Conservation (phyloP, 2,888 invertebrate genomes). For the Apomyelois bistriatella region DNA sequence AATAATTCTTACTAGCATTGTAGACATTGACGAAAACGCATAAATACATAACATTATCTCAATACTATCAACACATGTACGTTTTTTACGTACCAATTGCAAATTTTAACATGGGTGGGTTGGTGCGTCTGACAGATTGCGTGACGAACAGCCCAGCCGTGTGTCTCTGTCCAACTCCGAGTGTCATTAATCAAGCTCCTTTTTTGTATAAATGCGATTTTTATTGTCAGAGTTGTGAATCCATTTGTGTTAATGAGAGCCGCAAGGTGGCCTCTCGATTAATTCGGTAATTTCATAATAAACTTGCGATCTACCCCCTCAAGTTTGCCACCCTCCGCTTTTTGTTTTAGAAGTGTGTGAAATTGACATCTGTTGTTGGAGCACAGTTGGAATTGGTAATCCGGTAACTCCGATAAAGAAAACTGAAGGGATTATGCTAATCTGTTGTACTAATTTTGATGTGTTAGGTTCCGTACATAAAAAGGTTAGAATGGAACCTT, state of each 20-base stretch:
- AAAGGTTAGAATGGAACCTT: too few relatives aligned
- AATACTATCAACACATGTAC: neutral
- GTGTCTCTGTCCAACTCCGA: constrained; percentile 19
- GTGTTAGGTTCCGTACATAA: neutral
- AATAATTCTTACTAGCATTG: neutral
- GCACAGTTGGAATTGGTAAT: neutral
- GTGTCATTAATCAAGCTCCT: constrained; percentile 67
- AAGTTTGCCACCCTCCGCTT: constrained; percentile 9
- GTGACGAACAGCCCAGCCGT: constrained; percentile 13
- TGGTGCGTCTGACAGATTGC: constrained; percentile 2
- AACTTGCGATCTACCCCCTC: constrained; percentile 9
- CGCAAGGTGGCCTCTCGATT: constrained; percentile 65
- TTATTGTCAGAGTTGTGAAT: constrained; percentile 63
- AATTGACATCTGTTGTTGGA: constrained; percentile 4
- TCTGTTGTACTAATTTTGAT: neutral
- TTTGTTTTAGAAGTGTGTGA: constrained; percentile 13
- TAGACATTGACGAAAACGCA: neutral
- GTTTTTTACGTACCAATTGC: neutral
- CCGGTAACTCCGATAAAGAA: neutral
- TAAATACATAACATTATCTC: neutral
- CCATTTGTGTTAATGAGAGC: constrained; percentile 69
- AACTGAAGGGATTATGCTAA: neutral
- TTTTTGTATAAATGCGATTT: constrained; percentile 72
- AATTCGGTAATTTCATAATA: constrained; percentile 29
- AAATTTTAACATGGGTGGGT: constrained; percentile 1